Evolutionary conservation across 2,113 vertebrate genomes (phyloP), one percentile per base, ranked within the genome.

Genomic region (Rhinogobius similis): DNA sequence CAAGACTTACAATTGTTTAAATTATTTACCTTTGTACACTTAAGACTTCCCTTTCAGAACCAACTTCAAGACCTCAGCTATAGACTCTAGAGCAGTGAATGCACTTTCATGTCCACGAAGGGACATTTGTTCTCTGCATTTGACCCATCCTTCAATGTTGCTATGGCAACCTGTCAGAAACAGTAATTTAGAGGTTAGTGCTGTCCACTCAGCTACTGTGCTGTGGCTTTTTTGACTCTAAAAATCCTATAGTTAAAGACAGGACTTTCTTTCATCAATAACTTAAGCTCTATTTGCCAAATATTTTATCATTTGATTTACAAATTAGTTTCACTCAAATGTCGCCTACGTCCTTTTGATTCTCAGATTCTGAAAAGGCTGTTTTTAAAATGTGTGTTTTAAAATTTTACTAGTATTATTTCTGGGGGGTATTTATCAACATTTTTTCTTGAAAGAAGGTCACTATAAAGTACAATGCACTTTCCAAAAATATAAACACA

Each of bases 341-440:
- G 8, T 50, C 20, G 18, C 46, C 18, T 7, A 48, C 46, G n/a
- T 50, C 46, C 20, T 50, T 50, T 50, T 50, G 46, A 50, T 50
- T 50, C 46, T 50, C 46, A 50, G 20, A 20, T 46, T 4, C 43
- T 20, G 9, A n/a, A n/a, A 46, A 20, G 7, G 56, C 72, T 79
- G 77, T 80, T 88, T 79, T 88, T 79, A 81, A 78, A 85, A 84
- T 81, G 4, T 52, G 81, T 67, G 81, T 82, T 87, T 64, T 66
- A 88, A 75, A 67, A 68, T 24, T 73, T 50, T 43, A 70, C 23
- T 58, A 50, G 59, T 74, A 1, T 58, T 83, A 74, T 75, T 83
- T 84, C 87, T 72, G 63, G 56, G 81, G 75, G 86, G 29, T 21
- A 56, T 77, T 67, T 52, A 72, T 68, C 43, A 53, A 59, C 59